These are phyloP conservation scores for Polyommatus iphigenia DNA, from an alignment of 2,888 invertebrate species.

Conservation along the genomic window DNA sequence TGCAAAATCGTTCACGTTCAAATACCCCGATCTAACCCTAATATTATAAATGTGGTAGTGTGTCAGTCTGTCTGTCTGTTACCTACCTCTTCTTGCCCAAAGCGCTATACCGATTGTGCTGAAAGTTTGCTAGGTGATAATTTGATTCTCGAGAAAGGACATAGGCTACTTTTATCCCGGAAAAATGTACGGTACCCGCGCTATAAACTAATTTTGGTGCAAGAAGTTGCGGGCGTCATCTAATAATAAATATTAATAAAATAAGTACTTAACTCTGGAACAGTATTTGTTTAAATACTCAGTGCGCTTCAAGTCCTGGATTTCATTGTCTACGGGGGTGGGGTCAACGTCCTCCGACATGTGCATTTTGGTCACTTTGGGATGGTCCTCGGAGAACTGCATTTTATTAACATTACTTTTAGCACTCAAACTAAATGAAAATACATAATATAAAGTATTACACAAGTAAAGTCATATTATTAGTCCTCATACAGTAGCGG, in stretches of 20 bases:
- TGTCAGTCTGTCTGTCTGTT: too few species aligned
- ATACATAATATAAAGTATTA: too few species aligned
- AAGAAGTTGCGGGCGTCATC: not conserved
- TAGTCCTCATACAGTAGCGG: not conserved
- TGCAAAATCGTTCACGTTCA: too few species aligned
- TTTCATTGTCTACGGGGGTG: slow-evolving; percentile 62
- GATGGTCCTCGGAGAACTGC: slow-evolving; percentile 62
- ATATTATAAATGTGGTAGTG: too few species aligned
- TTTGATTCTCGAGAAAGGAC: too few species aligned
- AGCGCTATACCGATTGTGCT: too few species aligned
- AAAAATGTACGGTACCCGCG: too few species aligned
- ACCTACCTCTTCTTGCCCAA: too few species aligned
- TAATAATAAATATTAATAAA: not conserved
- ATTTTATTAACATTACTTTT: not conserved
- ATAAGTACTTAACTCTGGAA: slow-evolving; percentile 43
- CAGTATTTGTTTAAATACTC: slow-evolving; percentile 69
- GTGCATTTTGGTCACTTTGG: slow-evolving; percentile 59
- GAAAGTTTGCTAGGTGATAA: too few species aligned
- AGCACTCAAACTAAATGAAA: not conserved
- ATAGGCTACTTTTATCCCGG: too few species aligned
- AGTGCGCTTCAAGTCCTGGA: slow-evolving; percentile 66
- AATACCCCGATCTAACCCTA: too few species aligned
- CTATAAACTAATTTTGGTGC: too few species aligned
- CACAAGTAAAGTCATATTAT: not conserved
- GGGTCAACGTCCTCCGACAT: slow-evolving; percentile 64